Evolutionary conservation across 1,140 invertebrate species (phyloP).

Genomic region (Ips nitidus): DNA sequence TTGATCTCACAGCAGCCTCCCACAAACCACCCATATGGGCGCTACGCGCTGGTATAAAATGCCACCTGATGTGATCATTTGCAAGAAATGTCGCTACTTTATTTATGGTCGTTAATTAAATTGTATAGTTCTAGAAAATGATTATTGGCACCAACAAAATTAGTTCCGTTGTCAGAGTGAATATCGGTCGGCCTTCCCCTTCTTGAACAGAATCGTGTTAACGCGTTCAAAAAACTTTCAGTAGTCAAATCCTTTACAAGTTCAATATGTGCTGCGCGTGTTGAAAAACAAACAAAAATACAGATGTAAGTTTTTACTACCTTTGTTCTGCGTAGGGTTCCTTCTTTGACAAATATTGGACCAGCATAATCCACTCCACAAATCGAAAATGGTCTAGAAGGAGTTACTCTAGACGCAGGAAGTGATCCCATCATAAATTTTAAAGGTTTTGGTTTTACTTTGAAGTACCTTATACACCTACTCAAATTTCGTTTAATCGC

Average conservation of each 20-base stretch:
- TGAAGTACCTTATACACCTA: slow-evolving; percentile 45
- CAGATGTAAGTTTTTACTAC: slow-evolving; percentile 10
- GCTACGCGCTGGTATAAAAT: neutral
- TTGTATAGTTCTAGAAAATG: slow-evolving; percentile 12
- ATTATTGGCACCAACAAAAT: slow-evolving; percentile 46
- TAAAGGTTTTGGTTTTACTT: slow-evolving; percentile 30
- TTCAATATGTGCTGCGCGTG: slow-evolving; percentile 53
- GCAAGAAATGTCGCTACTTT: neutral
- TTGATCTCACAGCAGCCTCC: slow-evolving; percentile 1
- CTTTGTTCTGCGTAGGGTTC: neutral
- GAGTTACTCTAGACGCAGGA: slow-evolving; percentile 41
- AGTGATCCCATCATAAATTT: slow-evolving; percentile 47
- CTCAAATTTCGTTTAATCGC: neutral
- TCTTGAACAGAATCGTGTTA: slow-evolving; percentile 49
- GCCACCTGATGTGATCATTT: neutral
- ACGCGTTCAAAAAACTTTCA: slow-evolving; percentile 46
- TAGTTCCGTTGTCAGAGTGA: slow-evolving; percentile 50
- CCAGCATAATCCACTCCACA: slow-evolving; percentile 47
- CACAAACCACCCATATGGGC: neutral
- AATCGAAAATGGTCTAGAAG: slow-evolving; percentile 39
- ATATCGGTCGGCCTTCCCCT: slow-evolving; percentile 43
- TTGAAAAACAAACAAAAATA: neutral
- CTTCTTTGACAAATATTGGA: slow-evolving; percentile 44
- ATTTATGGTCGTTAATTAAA: neutral
- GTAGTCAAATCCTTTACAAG: slow-evolving; percentile 45